These are phyloP conservation scores for Diceros bicornis DNA, from an alignment of 2,797 vertebrate genomes.

Conservation along the genomic window DNA sequence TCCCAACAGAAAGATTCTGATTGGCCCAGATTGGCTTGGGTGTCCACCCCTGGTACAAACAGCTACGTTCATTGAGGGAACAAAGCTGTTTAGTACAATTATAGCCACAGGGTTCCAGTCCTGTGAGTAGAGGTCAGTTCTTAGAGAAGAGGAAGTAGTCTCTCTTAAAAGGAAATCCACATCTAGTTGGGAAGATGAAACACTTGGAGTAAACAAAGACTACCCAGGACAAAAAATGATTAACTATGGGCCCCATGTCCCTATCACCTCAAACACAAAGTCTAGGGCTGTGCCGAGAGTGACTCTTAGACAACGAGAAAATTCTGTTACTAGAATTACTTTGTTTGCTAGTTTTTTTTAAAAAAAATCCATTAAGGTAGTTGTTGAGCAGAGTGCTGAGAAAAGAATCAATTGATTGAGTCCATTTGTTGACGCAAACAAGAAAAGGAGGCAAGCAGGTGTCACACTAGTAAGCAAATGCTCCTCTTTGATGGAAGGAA, in stretches of 20 bases:
- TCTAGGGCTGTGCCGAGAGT: neutral
- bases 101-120: neutral
- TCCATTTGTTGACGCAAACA: constrained; percentile 1
- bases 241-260: neutral
- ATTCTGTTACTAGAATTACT: constrained; percentile 46
- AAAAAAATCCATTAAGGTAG: constrained; percentile 3
- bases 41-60: neutral
- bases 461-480: neutral
- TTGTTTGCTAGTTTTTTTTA: neutral
- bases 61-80: neutral
- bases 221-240: neutral
- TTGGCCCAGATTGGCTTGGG: neutral
- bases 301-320: neutral
- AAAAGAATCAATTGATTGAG: constrained; percentile 11
- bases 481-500: neutral
- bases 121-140: neutral
- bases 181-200: neutral
- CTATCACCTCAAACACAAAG: neutral
- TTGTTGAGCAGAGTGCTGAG: constrained; percentile 13
- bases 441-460: neutral
- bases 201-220: neutral
- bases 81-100: neutral
- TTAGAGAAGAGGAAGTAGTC: neutral
- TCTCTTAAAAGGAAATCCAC: neutral
- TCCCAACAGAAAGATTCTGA: neutral